Base-by-base conservation (phyloP, 2,113 vertebrate genomes). In the Cyrtonyx montezumae region DNA sequence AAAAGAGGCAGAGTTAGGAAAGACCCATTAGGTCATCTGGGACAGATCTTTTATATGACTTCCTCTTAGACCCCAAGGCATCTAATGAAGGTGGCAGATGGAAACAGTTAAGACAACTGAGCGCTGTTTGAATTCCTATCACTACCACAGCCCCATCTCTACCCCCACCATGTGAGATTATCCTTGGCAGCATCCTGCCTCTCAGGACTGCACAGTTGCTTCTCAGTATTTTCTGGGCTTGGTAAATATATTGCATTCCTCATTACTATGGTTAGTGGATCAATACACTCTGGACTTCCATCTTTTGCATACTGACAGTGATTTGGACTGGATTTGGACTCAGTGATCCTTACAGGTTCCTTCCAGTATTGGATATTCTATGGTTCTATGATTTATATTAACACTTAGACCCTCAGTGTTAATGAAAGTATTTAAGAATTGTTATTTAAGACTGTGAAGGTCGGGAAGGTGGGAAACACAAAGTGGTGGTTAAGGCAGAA, bases 51-150 rank as follows among this genome's bases (percentile, higher is more conserved):
- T 61, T 36, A 6, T 19, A 63, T 1, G 63, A 77, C 26, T 87
- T 87, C 19, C 51, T 23, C 46, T 74, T 15, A 34, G 82, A 79
- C 81, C 82, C 70, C 62, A 23, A 90, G 87, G 90, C 90, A 62
- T 51, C 79, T 88, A 56, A 78, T 59, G 87, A 78, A 94, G 70
- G 80, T 70, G 75, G 84, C 92, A 94, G 90, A 95, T 95, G 91
- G 95, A 96, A 96, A 71, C 16, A 71, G 79, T 94, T 83, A 89
- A 80, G 85, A 73, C 61, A 80, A 82, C 25, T 21, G 79, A 90
- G 82, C 74, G n/a, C 62, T 95, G 48, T 42, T 88, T 83, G 76
- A 91, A 91, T 88, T 62, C 82, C 76, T 10, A 19, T 48, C 65
- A 68, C 55, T 55, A 90, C 7, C 2, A 1, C n/a, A 90, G 56